Percentiles rank a stretch among this genome's conserved stretches.
Evolutionary conservation across 2,113 vertebrate genomes (phyloP).

Genomic region (Varanus salvator): DNA sequence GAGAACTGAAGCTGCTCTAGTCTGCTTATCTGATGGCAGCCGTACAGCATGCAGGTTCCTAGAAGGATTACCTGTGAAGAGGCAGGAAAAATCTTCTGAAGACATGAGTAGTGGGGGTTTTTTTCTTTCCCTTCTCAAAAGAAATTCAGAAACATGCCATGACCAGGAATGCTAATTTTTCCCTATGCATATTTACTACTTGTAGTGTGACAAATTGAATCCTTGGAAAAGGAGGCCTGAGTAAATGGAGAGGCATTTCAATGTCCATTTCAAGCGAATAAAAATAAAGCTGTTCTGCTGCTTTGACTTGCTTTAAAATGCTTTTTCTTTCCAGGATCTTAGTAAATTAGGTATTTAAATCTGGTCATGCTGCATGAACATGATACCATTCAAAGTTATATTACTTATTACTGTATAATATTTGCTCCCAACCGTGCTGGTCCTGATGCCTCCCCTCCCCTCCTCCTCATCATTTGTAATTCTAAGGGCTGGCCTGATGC

Average conservation of each 20-base stretch:
- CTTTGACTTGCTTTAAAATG: slow-evolving; percentile 34
- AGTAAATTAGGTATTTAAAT: slow-evolving; percentile 66
- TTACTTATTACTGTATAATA: slow-evolving; percentile 59
- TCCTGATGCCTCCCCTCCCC: not conserved
- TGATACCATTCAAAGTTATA: slow-evolving; percentile 54
- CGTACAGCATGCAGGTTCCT: not conserved
- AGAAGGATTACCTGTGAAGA: slow-evolving; percentile 13
- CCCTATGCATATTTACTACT: slow-evolving; percentile 12
- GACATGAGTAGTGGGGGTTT: not conserved
- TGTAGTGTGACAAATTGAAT: not conserved
- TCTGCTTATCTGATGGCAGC: slow-evolving; percentile 10
- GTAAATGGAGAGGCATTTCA: slow-evolving; percentile 36
- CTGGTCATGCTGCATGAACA: slow-evolving; percentile 66
- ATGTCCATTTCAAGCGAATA: slow-evolving; percentile 17
- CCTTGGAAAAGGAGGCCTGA: not conserved
- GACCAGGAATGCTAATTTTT: slow-evolving; percentile 15
- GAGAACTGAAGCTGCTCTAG: not conserved
- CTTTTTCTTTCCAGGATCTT: slow-evolving; percentile 25
- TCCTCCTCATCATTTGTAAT: not conserved
- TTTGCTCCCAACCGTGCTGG: not conserved
- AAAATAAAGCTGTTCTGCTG: not conserved
- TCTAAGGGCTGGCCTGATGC: not conserved
- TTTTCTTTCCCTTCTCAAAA: not conserved
- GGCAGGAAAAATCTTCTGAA: not conserved
- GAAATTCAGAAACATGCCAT: slow-evolving; percentile 1